A percentile compares a stretch with the other conserved stretches of the same genome.
Conservation (phyloP, 2,888 invertebrate species). For the Acanthopleura granulata region DNA sequence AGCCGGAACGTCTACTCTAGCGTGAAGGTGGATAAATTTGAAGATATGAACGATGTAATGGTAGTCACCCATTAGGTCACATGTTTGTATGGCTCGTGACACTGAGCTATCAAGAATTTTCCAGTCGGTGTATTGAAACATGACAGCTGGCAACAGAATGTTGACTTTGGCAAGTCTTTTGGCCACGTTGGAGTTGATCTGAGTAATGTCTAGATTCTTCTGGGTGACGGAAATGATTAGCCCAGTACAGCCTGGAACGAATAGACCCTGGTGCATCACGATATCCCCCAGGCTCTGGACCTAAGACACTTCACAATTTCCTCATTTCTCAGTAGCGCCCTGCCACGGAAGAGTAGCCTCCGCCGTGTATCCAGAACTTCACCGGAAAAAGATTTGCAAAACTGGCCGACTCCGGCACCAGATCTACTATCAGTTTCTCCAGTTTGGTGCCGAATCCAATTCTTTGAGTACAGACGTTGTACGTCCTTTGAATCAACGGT, state of each 20-base stretch:
- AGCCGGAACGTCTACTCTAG: neutral
- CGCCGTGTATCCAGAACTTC: constrained; percentile 93
- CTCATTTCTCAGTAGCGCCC: constrained; percentile 73
- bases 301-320: neutral
- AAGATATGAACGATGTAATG: neutral
- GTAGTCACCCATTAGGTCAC: neutral
- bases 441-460: neutral
- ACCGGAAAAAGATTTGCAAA: constrained; percentile 75
- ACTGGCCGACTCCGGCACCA: constrained; percentile 70
- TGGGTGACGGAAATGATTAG: neutral
- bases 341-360: constrained; percentile 93
- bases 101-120: neutral
- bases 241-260: neutral
- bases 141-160: neutral
- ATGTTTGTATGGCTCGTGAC: neutral
- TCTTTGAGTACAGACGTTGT: neutral
- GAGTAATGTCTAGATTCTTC: neutral
- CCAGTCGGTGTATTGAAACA: neutral
- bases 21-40: neutral
- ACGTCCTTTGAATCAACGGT: neutral
- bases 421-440: neutral
- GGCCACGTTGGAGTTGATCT: neutral
- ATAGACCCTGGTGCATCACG: neutral
- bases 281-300: neutral
- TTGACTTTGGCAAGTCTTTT: neutral